These are phyloP conservation scores for Nemopilema nomurai DNA, from an alignment of 30 jellyfish, hydroid and myxozoan genomes.

Conservation along the genomic window DNA sequence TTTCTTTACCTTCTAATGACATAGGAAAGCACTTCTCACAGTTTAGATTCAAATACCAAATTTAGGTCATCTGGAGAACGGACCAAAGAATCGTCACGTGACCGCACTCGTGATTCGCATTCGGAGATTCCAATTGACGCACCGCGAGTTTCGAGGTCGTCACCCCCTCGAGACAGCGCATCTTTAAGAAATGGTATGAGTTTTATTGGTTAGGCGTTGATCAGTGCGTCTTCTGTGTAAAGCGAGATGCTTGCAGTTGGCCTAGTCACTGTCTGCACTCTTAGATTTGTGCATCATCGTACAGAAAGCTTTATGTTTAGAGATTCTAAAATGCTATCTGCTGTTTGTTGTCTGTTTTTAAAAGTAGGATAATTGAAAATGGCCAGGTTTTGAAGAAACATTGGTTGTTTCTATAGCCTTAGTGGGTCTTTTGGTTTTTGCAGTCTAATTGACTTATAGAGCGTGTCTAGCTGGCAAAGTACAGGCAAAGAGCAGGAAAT, in stretches of 20 bases:
- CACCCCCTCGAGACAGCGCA: constrained; percentile 12
- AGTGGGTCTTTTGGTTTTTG: too few relatives aligned
- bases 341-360: too few relatives aligned
- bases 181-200: background rate
- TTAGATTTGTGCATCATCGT: too few relatives aligned
- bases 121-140: constrained; percentile 1
- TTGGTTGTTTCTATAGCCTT: too few relatives aligned
- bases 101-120: constrained; percentile 2
- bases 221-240: background rate
- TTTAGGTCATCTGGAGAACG: constrained; percentile 75
- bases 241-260: background rate
- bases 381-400: too few relatives aligned
- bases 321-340: too few relatives aligned
- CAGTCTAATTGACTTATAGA: too few relatives aligned
- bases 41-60: constrained; percentile 79
- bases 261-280: too few relatives aligned
- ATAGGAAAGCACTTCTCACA: constrained; percentile 85
- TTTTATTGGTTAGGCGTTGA: background rate
- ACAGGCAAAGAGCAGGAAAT: too few relatives aligned
- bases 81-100: constrained; percentile 40
- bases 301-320: too few relatives aligned
- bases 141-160: constrained; percentile 6
- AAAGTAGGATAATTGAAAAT: too few relatives aligned
- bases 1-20: constrained; percentile 65
- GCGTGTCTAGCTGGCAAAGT: too few relatives aligned